Conservation (phyloP, 2,113 vertebrate species). For the Boleophthalmus pectinirostris region DNA sequence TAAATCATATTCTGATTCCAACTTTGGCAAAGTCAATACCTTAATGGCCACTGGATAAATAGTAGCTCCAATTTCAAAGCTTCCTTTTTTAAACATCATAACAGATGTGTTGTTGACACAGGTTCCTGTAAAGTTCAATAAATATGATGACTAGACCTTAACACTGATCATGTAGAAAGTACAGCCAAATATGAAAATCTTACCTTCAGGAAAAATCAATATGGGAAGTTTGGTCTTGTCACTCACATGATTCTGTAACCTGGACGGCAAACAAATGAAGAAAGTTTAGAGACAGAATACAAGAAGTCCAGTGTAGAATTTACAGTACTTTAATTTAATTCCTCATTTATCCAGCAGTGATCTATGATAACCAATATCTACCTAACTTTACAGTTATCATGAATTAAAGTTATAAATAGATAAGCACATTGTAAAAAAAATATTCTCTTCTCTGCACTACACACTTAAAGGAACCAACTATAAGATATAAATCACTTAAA, state of each 20-base stretch:
- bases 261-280: conserved; percentile 63
- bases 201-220: conserved; percentile 85
- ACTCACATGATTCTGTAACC: conserved; percentile 88
- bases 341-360: background rate
- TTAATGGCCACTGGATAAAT: conserved; percentile 96
- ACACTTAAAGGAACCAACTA: background rate
- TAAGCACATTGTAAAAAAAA: background rate
- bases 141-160: background rate
- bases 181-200: conserved; percentile 22
- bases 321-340: background rate
- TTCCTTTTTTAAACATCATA: conserved; percentile 99
- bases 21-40: conserved; percentile 37
- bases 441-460: too few relatives aligned
- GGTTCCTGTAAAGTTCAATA: conserved; percentile 80
- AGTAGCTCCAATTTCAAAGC: conserved; percentile 95
- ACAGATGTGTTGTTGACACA: conserved; percentile 98
- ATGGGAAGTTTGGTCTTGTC: conserved; percentile 94
- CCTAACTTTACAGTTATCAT: background rate
- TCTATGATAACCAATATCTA: background rate
- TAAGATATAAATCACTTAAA: too few relatives aligned
- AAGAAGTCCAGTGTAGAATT: background rate
- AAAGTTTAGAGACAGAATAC: conserved; percentile 7
- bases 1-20: background rate
- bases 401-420: background rate
- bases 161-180: conserved; percentile 20